These are phyloP conservation scores for Ovis canadensis DNA, from an alignment of 2,113 vertebrate species.

Conservation along the genomic window DNA sequence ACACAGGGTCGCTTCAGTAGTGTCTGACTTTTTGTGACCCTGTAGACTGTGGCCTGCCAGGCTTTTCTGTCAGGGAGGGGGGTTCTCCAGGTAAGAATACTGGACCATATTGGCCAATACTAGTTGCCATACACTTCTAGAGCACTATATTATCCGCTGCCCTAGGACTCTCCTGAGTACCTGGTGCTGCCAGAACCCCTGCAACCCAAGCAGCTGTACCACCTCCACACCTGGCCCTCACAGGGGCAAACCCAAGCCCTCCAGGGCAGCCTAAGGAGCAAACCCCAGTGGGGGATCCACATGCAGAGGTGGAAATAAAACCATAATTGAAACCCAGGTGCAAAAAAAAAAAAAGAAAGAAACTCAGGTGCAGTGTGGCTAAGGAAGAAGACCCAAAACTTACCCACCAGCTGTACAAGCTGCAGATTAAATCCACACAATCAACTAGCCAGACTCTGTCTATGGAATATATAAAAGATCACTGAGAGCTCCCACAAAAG, in stretches of 20 bases:
- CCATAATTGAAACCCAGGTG: background rate
- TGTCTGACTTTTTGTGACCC: fast-evolving
- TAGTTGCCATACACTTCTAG: background rate
- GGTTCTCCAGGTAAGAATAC: background rate
- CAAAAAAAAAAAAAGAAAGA: too few relatives aligned
- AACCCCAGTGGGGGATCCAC: fast-evolving
- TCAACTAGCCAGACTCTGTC: background rate
- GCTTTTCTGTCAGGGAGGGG: background rate
- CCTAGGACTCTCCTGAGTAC: background rate
- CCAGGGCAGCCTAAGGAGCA: background rate
- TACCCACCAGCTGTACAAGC: background rate
- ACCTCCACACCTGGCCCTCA: background rate
- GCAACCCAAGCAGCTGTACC: background rate
- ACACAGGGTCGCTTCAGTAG: fast-evolving
- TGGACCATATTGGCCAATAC: background rate
- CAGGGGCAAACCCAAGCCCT: background rate
- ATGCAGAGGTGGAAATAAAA: background rate
- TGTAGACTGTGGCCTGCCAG: background rate
- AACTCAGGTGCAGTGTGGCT: background rate
- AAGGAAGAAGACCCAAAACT: background rate
- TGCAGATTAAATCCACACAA: background rate
- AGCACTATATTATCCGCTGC: background rate
- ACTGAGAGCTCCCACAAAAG: background rate
- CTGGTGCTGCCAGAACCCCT: background rate
- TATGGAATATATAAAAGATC: too few relatives aligned